Evolutionary conservation across 1,140 invertebrate species (phyloP), one percentile per base, ranked within the genome.

Genomic region (Megalonaias nervosa): DNA sequence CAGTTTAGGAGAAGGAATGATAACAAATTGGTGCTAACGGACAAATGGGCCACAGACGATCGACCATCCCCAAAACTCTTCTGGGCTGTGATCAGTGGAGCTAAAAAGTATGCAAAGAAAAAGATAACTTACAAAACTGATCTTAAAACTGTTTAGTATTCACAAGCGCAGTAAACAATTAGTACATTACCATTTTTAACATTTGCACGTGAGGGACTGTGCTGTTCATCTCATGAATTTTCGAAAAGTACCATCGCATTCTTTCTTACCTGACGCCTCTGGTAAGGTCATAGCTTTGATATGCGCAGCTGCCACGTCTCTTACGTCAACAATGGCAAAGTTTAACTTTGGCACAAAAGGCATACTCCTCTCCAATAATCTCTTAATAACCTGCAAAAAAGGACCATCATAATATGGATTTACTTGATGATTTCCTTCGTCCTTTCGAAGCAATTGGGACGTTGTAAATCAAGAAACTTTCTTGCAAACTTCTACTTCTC

Each of bases 231-330:
- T 48, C 38, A 6, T 48, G 38, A 48, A 48, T 11, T 48, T 48
- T 11, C 38, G 38, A 11, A 48, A 48, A 48, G 38, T 48, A 48
- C 6, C 38, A 48, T 48, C 11, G 3, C 38, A 48, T 14, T 23
- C n/a, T 59, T 86, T 70, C 77, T 92, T 82, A 84, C 92, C 92
- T 71, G 90, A 92, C 23, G 92, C 91, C 75, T 92, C 91, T 19
- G 89, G 86, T 15, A 88, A 74, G 11, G 87, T 90, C 88, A 93
- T 91, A 17, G 93, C 92, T 82, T 91, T 90, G 68, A 93, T 85
- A 81, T 93, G 93, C 16, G 92, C 93, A 56, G 81, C 62, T 12
- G 93, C 93, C 14, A 93, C 93, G 86, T 93, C 93, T 58, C 93
- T 86, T 11, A 93, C 93, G 84, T 93, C 93, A 72, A 92, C 91